A percentile compares a stretch with the other conserved stretches of the same genome.
Evolutionary conservation across 2,888 invertebrate species (phyloP).

Genomic region (Spilarctia lutea): DNA sequence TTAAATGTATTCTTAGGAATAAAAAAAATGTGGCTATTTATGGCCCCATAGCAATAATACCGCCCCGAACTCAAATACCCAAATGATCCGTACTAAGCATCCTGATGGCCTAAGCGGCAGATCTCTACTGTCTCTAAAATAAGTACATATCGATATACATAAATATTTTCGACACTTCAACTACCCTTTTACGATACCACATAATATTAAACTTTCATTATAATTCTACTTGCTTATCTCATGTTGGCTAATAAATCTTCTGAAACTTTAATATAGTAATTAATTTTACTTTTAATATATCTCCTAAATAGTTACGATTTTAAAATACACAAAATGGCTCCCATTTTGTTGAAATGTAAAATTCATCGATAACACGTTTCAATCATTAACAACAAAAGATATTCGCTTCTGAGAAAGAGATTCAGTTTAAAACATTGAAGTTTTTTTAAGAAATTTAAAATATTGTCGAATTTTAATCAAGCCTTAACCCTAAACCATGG

Average conservation of each 20-base stretch:
- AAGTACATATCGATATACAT: slow-evolving; percentile 73
- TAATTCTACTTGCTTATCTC: slow-evolving; percentile 75
- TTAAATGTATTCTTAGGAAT: slow-evolving; percentile 52
- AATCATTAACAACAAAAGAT: slow-evolving; percentile 39
- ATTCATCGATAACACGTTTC: slow-evolving; percentile 42
- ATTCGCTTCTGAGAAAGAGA: slow-evolving; percentile 31
- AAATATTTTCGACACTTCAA: slow-evolving; percentile 60
- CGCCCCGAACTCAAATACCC: slow-evolving; percentile 63
- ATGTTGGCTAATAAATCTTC: slow-evolving; percentile 81
- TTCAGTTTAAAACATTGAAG: slow-evolving; percentile 23
- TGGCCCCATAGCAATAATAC: slow-evolving; percentile 80
- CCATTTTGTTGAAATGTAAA: slow-evolving; percentile 55
- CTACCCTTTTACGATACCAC: slow-evolving; percentile 69
- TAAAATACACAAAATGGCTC: slow-evolving; percentile 47
- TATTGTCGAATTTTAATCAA: slow-evolving; percentile 81
- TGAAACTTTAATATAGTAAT: slow-evolving; percentile 76
- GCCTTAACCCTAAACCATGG: slow-evolving; percentile 82
- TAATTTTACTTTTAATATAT: slow-evolving; percentile 46
- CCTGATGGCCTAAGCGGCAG: slow-evolving; percentile 59
- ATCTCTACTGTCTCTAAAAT: slow-evolving; percentile 61
- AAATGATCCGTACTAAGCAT: slow-evolving; percentile 66
- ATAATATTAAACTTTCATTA: slow-evolving; percentile 68
- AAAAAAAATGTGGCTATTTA: slow-evolving; percentile 55
- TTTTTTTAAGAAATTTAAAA: slow-evolving; percentile 62
- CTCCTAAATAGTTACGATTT: slow-evolving; percentile 40